Base-by-base conservation (phyloP, 2,888 invertebrate genomes). In the Epistrophe grossulariae region DNA sequence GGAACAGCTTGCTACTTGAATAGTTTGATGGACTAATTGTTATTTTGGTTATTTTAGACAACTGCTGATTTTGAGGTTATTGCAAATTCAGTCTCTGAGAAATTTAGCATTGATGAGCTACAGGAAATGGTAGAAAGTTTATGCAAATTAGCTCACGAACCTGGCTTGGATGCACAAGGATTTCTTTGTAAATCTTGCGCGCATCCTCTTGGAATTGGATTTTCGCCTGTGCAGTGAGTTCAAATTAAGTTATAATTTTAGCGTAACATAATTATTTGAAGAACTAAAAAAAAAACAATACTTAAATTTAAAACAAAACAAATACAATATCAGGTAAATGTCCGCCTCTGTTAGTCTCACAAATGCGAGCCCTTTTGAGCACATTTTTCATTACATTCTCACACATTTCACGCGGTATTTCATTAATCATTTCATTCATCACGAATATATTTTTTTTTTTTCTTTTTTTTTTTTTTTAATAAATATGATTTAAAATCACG, bases 111-210 rank as follows among this genome's bases (percentile, higher is more conserved):
- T 60, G 92, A 91, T 45, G 95, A 95, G 88, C 90, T 95, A 77
- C 94, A 94, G 81, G 93, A 93, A 89, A 94, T 97, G 93, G 94
- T 96, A 11, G 94, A 94, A 59, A 95, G 96, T 89, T 91, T 97
- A 40, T 96, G 96, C 24, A 94, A 93, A 88, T 93, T 97, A 73
- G 94, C 96, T 0, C 94, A 94, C 64, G 98, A 99, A 92, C 95
- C 95, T 84, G 98, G 98, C 0, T 93, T 99, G 28, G 97, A 98
- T 92, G 92, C 94, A 17, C 98, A 99, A 92, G 97, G 98, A 90
- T 99, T 97, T 93, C 95, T 96, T 89, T 99, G 99, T 91, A 95
- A 95, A 89, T 90, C 91, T 31, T 93, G 93, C 68, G 94, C 94
- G 60, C 93, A 94, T 88, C 93, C 94, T 0, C 93, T 96, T 64